Percentiles rank a stretch among this genome's conserved stretches.
Evolutionary conservation across 1,140 invertebrate genomes (phyloP).

Genomic region (Manduca sexta): DNA sequence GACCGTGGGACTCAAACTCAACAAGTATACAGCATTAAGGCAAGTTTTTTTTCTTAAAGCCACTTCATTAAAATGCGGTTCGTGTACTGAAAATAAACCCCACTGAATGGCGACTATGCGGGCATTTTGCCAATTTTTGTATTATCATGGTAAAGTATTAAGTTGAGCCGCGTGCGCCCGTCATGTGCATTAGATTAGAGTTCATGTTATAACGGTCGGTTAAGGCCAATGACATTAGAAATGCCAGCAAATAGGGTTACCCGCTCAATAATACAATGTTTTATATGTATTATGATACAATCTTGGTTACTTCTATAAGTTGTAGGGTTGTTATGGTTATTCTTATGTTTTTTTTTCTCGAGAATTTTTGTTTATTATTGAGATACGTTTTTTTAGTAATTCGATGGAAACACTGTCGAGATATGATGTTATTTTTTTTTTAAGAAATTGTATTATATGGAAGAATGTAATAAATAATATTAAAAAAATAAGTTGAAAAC

Average conservation of each 20-base stretch:
- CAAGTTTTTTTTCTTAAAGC: background rate
- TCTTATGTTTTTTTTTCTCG: no score
- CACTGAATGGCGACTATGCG: constrained; percentile 25
- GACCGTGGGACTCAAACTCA: no score
- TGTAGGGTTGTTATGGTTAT: no score
- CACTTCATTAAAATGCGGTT: constrained; percentile 55
- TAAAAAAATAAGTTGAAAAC: no score
- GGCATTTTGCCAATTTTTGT: constrained; percentile 50
- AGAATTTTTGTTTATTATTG: no score
- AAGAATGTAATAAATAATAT: no score
- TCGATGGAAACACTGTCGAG: no score
- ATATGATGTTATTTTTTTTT: no score
- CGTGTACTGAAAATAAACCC: constrained; percentile 39
- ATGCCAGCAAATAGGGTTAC: constrained; percentile 5
- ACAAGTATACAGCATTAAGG: no score
- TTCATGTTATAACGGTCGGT: constrained; percentile 21
- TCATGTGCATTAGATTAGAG: background rate
- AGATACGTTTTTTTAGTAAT: no score
- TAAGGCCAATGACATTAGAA: constrained; percentile 23
- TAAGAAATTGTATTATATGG: no score
- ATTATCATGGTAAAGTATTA: constrained; percentile 26
- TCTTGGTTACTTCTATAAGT: no score
- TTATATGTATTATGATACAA: background rate
- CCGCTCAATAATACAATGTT: background rate
- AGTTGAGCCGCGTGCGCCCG: background rate